Conservation (phyloP, 2,888 invertebrate species). For the Campopleginae sp. region DNA sequence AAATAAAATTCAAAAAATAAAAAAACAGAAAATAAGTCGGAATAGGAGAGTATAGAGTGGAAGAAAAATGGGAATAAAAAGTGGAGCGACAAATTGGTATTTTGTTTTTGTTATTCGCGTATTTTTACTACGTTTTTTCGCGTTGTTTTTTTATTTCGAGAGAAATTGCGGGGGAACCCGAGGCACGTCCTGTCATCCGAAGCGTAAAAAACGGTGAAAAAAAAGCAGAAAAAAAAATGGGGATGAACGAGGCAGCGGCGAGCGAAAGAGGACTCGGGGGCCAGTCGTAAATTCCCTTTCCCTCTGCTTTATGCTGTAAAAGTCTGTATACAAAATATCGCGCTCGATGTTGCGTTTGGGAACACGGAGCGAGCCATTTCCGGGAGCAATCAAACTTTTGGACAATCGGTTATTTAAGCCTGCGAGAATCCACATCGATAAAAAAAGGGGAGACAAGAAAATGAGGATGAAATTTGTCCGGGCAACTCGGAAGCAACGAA, state of each 20-base stretch:
- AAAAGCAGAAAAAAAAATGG: conserved; percentile 2
- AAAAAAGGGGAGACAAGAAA: conserved; percentile 26
- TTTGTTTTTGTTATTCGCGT: conserved; percentile 7
- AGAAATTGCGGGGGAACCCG: conserved; percentile 45
- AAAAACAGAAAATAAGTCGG: conserved; percentile 26
- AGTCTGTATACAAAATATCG: conserved; percentile 58
- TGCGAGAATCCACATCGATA: neutral
- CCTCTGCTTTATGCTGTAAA: conserved; percentile 60
- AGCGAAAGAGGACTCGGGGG: conserved; percentile 17
- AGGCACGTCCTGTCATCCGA: conserved; percentile 55
- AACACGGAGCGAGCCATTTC: neutral
- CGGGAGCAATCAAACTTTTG: conserved; percentile 3
- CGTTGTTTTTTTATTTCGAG: conserved; percentile 28
- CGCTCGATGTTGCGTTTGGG: conserved; percentile 46
- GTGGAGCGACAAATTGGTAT: conserved; percentile 19
- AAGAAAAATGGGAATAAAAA: conserved; percentile 39
- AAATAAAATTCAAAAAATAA: conserved; percentile 2
- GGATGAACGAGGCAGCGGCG: conserved; percentile 20
- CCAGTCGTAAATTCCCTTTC: conserved; percentile 64
- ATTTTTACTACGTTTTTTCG: neutral
- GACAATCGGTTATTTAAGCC: neutral
- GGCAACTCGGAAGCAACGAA: no score
- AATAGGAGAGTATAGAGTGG: neutral
- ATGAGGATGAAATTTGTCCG: neutral
- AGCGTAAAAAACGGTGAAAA: conserved; percentile 38